A percentile compares a stretch with the other conserved stretches of the same genome.
phyloP scores from a whole-genome alignment of 2,888 invertebrate species.

The Gisinianus flammeolus region DNA sequence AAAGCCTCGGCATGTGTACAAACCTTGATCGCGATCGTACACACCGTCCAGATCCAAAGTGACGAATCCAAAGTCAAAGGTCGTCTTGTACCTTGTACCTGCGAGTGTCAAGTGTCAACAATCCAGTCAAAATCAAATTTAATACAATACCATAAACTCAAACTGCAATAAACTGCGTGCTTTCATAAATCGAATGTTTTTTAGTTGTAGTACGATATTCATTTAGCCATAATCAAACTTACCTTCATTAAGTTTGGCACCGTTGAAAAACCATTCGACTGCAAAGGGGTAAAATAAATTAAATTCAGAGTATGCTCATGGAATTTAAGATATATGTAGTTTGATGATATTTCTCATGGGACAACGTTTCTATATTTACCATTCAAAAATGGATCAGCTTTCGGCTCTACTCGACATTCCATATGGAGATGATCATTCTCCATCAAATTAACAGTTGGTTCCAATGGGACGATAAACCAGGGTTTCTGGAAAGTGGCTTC shows the following conservation, averaged over 20 bases:
- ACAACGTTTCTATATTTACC: too few species aligned
- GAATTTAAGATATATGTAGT: too few species aligned
- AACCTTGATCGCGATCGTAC: slow-evolving; percentile 91
- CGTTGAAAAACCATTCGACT: slow-evolving; percentile 92
- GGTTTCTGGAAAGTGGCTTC: slow-evolving; percentile 83
- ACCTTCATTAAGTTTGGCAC: slow-evolving; percentile 80
- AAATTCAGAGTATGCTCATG: too few species aligned
- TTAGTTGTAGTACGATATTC: too few species aligned
- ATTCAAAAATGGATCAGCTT: slow-evolving; percentile 86
- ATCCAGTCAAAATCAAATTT: not conserved
- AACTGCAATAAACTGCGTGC: too few species aligned
- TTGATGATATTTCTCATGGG: too few species aligned
- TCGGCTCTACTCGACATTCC: slow-evolving; percentile 93
- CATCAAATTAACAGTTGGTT: slow-evolving; percentile 77
- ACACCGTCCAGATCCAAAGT: slow-evolving; percentile 90
- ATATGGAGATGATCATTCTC: slow-evolving; percentile 88
- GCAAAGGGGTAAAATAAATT: not conserved
- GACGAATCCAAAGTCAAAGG: slow-evolving; percentile 95
- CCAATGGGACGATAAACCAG: slow-evolving; percentile 81
- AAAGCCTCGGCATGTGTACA: slow-evolving; percentile 89
- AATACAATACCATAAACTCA: too few species aligned
- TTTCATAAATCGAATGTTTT: too few species aligned
- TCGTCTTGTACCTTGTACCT: slow-evolving; percentile 66
- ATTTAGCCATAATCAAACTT: not conserved
- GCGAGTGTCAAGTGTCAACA: not conserved